These are phyloP conservation scores for Plotosus lineatus DNA, from an alignment of 2,113 vertebrate species.

Conservation along the genomic window DNA sequence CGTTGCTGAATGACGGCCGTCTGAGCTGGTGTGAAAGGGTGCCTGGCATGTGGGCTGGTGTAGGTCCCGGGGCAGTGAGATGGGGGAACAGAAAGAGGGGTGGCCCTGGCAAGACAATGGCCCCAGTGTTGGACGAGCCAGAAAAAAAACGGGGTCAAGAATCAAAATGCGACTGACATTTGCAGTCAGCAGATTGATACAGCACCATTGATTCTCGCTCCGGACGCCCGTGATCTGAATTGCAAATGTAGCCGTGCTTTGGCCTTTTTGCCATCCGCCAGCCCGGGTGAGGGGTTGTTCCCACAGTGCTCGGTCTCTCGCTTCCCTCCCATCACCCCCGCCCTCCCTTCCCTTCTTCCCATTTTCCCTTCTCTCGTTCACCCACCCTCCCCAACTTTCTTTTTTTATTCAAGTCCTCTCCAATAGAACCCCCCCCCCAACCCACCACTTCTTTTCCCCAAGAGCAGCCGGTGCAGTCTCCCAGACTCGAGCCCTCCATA, in stretches of 20 bases:
- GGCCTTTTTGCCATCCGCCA: slow-evolving; percentile 67
- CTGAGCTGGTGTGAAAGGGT: slow-evolving; percentile 66
- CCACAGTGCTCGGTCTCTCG: slow-evolving; percentile 72
- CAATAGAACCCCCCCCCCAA: slow-evolving; percentile 47
- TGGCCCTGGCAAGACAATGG: slow-evolving; percentile 68
- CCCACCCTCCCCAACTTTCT: slow-evolving; percentile 60
- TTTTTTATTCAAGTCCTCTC: slow-evolving; percentile 31
- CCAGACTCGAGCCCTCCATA: slow-evolving; percentile 68
- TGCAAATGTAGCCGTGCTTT: slow-evolving; percentile 75
- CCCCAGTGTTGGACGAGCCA: slow-evolving; percentile 68
- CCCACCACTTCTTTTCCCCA: slow-evolving; percentile 60
- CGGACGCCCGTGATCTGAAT: slow-evolving; percentile 75
- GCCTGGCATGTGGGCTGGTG: slow-evolving; percentile 73
- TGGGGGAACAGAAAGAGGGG: slow-evolving; percentile 56
- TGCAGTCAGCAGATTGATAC: slow-evolving; percentile 81
- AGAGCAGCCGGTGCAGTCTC: slow-evolving; percentile 73
- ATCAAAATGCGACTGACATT: slow-evolving; percentile 81
- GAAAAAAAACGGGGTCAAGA: slow-evolving; percentile 74
- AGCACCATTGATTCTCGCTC: slow-evolving; percentile 76
- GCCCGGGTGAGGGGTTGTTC: slow-evolving; percentile 67
- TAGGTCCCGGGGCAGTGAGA: slow-evolving; percentile 67
- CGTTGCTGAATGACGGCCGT: slow-evolving; percentile 75
- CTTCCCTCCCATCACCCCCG: slow-evolving; percentile 56
- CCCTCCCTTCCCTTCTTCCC: slow-evolving; percentile 64
- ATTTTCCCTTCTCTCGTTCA: slow-evolving; percentile 67